Evolutionary conservation across 2,888 invertebrate genomes (phyloP).

Genomic region (Pristionchus entomophagus): DNA sequence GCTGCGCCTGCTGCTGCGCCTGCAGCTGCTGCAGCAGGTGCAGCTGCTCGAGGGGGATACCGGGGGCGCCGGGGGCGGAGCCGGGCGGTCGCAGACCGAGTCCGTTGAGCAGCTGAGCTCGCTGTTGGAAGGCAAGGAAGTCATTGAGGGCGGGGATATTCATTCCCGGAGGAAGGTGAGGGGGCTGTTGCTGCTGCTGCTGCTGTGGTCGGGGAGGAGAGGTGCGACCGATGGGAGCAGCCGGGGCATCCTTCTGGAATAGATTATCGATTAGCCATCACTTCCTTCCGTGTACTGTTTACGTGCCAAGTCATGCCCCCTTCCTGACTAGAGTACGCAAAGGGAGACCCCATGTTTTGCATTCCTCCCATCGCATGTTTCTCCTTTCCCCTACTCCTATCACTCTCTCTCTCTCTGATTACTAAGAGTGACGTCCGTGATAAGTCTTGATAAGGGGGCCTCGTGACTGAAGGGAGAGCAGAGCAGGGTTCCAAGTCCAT

Average conservation of each 20-base stretch:
- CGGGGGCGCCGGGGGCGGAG: constrained; percentile 46
- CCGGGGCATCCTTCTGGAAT: constrained; percentile 11
- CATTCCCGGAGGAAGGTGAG: not conserved
- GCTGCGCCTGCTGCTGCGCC: constrained; percentile 53
- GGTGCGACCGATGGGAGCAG: not conserved
- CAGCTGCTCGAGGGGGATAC: constrained; percentile 57
- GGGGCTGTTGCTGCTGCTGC: not conserved
- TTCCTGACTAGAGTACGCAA: not conserved
- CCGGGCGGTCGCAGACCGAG: not conserved
- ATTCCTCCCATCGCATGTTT: not conserved
- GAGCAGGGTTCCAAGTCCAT: constrained; percentile 28
- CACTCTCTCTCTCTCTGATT: not conserved
- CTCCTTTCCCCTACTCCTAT: not conserved
- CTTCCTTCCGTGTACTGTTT: not conserved
- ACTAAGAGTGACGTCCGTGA: not conserved
- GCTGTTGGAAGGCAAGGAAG: constrained; percentile 24
- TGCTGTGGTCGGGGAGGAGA: constrained; percentile 20
- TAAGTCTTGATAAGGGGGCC: not conserved
- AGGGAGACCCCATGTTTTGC: not conserved
- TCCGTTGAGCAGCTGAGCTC: not conserved
- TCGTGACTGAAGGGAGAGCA: not conserved
- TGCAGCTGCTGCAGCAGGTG: constrained; percentile 56
- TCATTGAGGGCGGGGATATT: not conserved
- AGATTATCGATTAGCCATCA: not conserved
- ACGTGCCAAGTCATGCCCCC: not conserved